Percentiles rank a stretch among this genome's conserved stretches.
Evolutionary conservation across 2,888 invertebrate genomes (phyloP).

Genomic region (Micropterix aruncella): DNA sequence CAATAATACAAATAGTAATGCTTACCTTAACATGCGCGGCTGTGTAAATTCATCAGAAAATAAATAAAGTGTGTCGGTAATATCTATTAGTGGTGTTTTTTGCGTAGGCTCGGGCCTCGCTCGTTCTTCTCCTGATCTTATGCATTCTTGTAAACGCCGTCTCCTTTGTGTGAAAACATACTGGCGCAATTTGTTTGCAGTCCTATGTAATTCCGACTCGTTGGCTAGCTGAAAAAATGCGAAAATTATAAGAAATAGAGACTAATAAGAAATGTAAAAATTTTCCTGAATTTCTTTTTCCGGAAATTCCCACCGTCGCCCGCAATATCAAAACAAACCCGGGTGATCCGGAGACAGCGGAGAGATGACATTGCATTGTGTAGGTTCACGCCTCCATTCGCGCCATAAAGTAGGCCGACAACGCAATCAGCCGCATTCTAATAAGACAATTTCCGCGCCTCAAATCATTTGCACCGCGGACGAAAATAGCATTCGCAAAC

Average conservation of each 20-base stretch:
- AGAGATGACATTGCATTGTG: background rate
- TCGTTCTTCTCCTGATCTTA: background rate
- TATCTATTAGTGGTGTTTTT: background rate
- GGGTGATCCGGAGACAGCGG: too few relatives aligned
- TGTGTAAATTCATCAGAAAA: background rate
- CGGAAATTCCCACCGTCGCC: too few relatives aligned
- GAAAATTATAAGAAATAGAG: too few relatives aligned
- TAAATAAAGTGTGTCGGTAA: background rate
- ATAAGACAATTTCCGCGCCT: too few relatives aligned
- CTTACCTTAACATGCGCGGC: background rate
- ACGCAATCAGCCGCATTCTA: too few relatives aligned
- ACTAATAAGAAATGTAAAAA: too few relatives aligned
- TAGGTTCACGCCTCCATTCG: slow-evolving; percentile 10
- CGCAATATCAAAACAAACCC: too few relatives aligned
- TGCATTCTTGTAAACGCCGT: background rate
- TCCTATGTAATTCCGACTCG: background rate
- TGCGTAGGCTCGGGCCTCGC: background rate
- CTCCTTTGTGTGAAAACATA: background rate
- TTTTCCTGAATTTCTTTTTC: too few relatives aligned
- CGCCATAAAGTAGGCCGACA: slow-evolving; percentile 4
- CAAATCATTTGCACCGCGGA: background rate
- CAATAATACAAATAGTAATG: background rate
- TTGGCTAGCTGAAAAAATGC: too few relatives aligned
- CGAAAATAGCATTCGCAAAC: slow-evolving; percentile 17
- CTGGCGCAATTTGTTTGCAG: background rate